These are phyloP conservation scores for Diplodus sargus DNA, from an alignment of 2,797 vertebrate genomes.

Conservation along the genomic window DNA sequence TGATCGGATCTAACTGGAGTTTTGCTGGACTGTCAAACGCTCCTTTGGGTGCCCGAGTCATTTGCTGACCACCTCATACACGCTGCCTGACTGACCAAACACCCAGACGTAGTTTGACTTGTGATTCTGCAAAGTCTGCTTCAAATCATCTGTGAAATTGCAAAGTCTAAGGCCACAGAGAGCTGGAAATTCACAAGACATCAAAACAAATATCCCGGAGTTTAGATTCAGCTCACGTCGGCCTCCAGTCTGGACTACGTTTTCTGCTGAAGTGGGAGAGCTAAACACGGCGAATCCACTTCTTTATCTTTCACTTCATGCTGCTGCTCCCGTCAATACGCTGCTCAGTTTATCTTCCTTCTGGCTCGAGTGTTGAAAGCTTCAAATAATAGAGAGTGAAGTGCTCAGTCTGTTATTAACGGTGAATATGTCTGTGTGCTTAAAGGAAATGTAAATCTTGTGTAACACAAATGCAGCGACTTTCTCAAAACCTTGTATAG, in stretches of 20 bases:
- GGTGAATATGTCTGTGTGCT: not conserved
- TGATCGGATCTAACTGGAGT: not conserved
- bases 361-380: constrained; percentile 19
- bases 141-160: constrained; percentile 61
- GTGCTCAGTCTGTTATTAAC: constrained; percentile 14
- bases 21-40: constrained; percentile 8
- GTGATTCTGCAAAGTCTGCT: constrained; percentile 36
- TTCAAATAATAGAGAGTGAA: constrained; percentile 16
- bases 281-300: constrained; percentile 26
- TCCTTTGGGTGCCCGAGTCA: not conserved
- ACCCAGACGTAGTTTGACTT: not conserved
- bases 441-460: not conserved
- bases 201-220: constrained; percentile 46
- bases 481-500: not conserved
- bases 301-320: constrained; percentile 31
- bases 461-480: not conserved
- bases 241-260: constrained; percentile 17
- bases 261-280: constrained; percentile 2
- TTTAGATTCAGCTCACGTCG: constrained; percentile 47
- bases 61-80: constrained; percentile 17
- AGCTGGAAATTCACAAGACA: constrained; percentile 41
- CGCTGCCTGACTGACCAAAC: constrained; percentile 1
- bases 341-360: not conserved
- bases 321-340: constrained; percentile 14
- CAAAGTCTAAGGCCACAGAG: constrained; percentile 24